A percentile compares a stretch with the other conserved stretches of the same genome.
Evolutionary conservation across 2,797 vertebrate genomes (phyloP).

Genomic region (Danio albolineatus): DNA sequence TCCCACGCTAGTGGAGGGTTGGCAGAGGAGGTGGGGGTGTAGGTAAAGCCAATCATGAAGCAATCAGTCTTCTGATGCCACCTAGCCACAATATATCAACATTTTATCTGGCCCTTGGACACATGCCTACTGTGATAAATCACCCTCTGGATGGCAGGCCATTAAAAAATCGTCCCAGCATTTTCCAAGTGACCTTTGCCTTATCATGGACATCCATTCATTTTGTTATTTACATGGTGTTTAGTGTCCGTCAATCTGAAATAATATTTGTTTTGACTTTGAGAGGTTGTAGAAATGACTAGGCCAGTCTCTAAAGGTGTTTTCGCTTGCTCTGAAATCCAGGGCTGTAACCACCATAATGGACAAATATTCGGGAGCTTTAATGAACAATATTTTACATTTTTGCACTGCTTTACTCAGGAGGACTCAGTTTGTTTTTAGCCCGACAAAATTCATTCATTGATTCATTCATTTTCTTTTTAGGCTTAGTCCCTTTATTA

Average conservation of each 20-base stretch:
- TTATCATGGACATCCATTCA: slow-evolving; percentile 16
- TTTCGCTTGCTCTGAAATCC: not conserved
- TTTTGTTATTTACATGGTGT: slow-evolving; percentile 13
- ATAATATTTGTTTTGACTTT: slow-evolving; percentile 11
- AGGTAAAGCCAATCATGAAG: slow-evolving; percentile 52
- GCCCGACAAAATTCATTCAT: too few relatives aligned
- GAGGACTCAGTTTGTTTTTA: too few relatives aligned
- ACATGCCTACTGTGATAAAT: slow-evolving; percentile 70
- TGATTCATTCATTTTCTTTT: too few relatives aligned
- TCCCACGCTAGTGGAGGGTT: slow-evolving; percentile 71
- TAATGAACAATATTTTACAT: too few relatives aligned
- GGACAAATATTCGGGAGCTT: too few relatives aligned
- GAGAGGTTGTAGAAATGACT: not conserved
- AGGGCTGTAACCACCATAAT: not conserved
- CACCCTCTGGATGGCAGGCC: slow-evolving; percentile 69
- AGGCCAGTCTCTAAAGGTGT: not conserved
- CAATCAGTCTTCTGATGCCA: slow-evolving; percentile 70
- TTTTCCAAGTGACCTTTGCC: slow-evolving; percentile 24
- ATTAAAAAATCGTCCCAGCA: slow-evolving; percentile 50
- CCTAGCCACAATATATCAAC: slow-evolving; percentile 66
- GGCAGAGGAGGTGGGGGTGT: slow-evolving; percentile 48
- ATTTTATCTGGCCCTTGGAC: slow-evolving; percentile 65
- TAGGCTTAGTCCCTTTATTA: too few relatives aligned
- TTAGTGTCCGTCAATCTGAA: not conserved
- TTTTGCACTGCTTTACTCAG: too few relatives aligned